Conservation (phyloP, 2,888 invertebrate species). For the Coenonympha glycerion region DNA sequence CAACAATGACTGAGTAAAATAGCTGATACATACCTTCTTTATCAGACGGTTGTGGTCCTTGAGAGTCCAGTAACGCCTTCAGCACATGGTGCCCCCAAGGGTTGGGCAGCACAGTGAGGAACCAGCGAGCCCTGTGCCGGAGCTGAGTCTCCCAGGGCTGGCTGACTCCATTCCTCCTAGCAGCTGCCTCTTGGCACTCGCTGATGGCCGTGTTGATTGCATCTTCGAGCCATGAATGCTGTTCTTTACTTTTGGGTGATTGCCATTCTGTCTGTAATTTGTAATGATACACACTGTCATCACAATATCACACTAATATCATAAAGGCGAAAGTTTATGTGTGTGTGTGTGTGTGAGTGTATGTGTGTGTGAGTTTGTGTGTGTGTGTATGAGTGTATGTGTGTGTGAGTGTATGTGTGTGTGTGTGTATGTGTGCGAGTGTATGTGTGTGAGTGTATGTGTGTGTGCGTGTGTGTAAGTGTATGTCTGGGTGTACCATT, state of each 20-base stretch:
- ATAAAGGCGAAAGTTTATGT: no score
- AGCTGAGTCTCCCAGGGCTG: slow-evolving; percentile 55
- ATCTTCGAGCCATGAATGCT: slow-evolving; percentile 44
- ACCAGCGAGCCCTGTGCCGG: slow-evolving; percentile 76
- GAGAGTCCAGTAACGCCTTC: slow-evolving; percentile 71
- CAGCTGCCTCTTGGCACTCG: slow-evolving; percentile 49
- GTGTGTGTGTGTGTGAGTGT: no score
- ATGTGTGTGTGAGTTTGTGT: no score
- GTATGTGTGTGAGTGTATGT: no score
- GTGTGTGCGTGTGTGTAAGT: no score
- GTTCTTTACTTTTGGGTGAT: slow-evolving; percentile 45
- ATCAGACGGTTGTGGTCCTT: slow-evolving; percentile 63
- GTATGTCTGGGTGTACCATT: no score
- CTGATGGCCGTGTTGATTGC: slow-evolving; percentile 53
- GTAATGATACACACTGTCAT: background rate
- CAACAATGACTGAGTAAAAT: no score
- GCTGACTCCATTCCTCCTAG: slow-evolving; percentile 48
- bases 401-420: no score
- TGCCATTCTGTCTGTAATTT: slow-evolving; percentile 60
- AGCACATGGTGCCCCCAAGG: slow-evolving; percentile 76
- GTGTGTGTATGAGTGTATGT: no score
- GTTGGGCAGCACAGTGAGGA: slow-evolving; percentile 63
- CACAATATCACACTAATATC: no score
- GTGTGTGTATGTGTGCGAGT: no score
- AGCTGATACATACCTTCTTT: slow-evolving; percentile 56